These are phyloP conservation scores for Sycobia sp. DNA, from an alignment of 1,140 invertebrate genomes.

Conservation along the genomic window DNA sequence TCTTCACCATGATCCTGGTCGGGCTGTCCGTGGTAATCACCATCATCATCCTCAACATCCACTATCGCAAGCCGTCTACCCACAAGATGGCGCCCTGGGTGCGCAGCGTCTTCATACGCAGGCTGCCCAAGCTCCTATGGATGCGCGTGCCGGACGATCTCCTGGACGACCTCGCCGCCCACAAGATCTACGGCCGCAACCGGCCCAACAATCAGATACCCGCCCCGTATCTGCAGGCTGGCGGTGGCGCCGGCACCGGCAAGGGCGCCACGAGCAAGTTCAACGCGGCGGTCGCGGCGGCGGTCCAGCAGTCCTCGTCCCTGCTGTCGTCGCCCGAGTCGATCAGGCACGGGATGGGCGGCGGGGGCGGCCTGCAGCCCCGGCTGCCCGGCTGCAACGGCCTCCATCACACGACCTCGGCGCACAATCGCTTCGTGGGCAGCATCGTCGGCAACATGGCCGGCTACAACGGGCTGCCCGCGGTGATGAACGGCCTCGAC, in stretches of 20 bases:
- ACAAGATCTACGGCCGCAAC: conserved; percentile 71
- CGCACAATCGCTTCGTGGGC: conserved; percentile 76
- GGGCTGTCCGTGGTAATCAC: conserved; percentile 96
- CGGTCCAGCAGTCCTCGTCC: conserved; percentile 66
- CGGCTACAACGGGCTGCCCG: conserved; percentile 79
- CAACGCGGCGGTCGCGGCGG: conserved; percentile 68
- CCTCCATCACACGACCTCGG: conserved; percentile 74
- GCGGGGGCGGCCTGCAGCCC: conserved; percentile 74
- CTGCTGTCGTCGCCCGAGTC: conserved; percentile 78
- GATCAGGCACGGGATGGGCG: conserved; percentile 53
- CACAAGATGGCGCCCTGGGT: conserved; percentile 96
- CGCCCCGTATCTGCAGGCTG: too few species aligned
- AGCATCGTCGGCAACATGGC: conserved; percentile 67
- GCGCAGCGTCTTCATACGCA: conserved; percentile 83
- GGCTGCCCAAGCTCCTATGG: conserved; percentile 79
- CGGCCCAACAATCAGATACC: conserved; percentile 34
- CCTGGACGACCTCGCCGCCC: conserved; percentile 76
- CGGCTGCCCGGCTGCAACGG: conserved; percentile 70
- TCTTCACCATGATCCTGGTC: conserved; percentile 98
- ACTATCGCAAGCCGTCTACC: conserved; percentile 97
- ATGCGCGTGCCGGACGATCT: conserved; percentile 87
- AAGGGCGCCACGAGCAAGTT: conserved; percentile 69
- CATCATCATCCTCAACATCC: conserved; percentile 97
- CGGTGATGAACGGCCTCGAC: conserved; percentile 79
- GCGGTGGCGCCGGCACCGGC: conserved; percentile 47